Evolutionary conservation across 2,888 invertebrate genomes (phyloP).

Genomic region (Enoplolaimus lenunculus): DNA sequence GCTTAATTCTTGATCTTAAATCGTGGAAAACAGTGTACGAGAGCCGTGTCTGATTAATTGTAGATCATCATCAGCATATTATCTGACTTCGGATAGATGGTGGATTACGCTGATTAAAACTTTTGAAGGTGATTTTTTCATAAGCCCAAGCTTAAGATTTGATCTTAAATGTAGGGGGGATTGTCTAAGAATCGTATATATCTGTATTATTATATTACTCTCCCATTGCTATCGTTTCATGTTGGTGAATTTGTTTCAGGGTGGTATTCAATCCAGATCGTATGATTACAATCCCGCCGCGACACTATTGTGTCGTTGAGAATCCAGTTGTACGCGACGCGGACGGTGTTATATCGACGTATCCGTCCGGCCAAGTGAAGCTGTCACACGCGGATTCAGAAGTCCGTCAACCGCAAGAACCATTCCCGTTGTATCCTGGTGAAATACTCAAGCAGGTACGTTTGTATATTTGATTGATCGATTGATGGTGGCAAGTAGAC

Average conservation of each 20-base stretch:
- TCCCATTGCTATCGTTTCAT: neutral
- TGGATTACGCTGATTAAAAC: no score
- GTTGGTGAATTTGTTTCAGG: slow-evolving; percentile 30
- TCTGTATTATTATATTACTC: no score
- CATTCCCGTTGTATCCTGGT: slow-evolving; percentile 48
- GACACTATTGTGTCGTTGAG: slow-evolving; percentile 46
- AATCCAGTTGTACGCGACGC: slow-evolving; percentile 44
- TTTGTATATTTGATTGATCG: slow-evolving; percentile 7
- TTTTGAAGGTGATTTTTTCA: no score
- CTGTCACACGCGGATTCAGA: slow-evolving; percentile 46
- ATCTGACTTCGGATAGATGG: no score
- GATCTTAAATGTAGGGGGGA: no score
- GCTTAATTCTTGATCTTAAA: no score
- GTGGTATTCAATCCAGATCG: slow-evolving; percentile 43
- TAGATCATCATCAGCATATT: no score
- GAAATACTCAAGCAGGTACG: slow-evolving; percentile 33
- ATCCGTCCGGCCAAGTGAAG: slow-evolving; percentile 43
- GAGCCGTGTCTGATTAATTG: no score
- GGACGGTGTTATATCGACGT: slow-evolving; percentile 38
- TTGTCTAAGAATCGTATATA: no score
- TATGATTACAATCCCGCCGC: slow-evolving; percentile 46
- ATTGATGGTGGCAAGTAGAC: no score
- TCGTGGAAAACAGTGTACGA: no score
- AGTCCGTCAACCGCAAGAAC: slow-evolving; percentile 46
- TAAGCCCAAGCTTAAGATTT: no score